Base-by-base conservation (phyloP, 2,113 vertebrate genomes). In the Oceanites oceanicus region DNA sequence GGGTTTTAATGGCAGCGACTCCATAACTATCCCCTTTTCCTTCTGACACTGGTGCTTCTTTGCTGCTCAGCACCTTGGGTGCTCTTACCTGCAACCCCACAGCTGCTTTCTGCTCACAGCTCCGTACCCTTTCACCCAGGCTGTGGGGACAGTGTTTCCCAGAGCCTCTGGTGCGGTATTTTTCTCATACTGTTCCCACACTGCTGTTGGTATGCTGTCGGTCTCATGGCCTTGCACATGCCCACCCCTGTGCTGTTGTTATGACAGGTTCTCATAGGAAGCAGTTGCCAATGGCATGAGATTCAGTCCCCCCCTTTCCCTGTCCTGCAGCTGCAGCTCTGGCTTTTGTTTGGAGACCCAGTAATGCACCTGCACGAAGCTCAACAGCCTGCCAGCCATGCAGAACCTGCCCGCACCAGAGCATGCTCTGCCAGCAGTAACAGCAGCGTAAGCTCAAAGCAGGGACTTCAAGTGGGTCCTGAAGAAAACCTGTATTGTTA, bases 201-300 rank as follows among this genome's bases (percentile, higher is more conserved):
- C 9, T 71, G 40, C 40, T 56, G 27, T 19, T 34, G 20, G 6
- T 34, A 6, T 1, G 3, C 59, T 38, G 6, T 13, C 34, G 38
- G 12, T 26, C 9, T 52, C 25, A 26, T 0, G 0, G 52, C 22
- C 23, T 68, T 45, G 23, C 44, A 38, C 15, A 4, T 12, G 40
- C 25, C 18, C 29, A 55, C 1, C 6, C 6, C 32, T 13, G 20
- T 23, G 17, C 8, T 67, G 19, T 5, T 79, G 14, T n/a, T 62
- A 30, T 0, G 21, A 27, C 12, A 55, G 32, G 17, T 73, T 49
- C 38, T 36, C 20, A 25, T 1, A 6, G 22, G 20, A 72, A 40
- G 34, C 0, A 0, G 29, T 13, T 68, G n/a, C 38, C 0, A 0
- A 15, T 12, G 22, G 13, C 36, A 42, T 30, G 20, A 70, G 23